Evolutionary conservation across 2,888 invertebrate genomes (phyloP).

Genomic region (Elaeidobius kamerunicus): DNA sequence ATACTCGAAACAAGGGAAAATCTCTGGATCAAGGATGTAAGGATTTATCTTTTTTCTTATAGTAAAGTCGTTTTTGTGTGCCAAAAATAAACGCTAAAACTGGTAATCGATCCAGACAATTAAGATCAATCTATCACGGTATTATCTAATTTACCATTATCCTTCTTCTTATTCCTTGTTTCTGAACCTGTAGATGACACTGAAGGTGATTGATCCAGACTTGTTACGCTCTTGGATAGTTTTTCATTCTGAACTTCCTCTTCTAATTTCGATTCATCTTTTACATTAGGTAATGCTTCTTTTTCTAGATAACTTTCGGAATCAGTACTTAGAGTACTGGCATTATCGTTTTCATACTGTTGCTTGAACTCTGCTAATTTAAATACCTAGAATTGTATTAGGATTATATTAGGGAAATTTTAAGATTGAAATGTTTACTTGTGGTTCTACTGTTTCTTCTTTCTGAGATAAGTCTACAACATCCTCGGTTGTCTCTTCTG

Average conservation of each 20-base stretch:
- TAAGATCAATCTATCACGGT: too few species aligned
- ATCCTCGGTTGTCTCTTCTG: constrained; percentile 39
- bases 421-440: too few species aligned
- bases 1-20: too few species aligned
- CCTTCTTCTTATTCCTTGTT: constrained; percentile 21
- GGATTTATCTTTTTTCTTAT: not conserved
- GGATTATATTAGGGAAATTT: too few species aligned
- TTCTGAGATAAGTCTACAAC: constrained; percentile 33
- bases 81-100: too few species aligned
- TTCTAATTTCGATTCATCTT: constrained; percentile 47
- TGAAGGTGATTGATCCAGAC: constrained; percentile 36
- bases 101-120: too few species aligned
- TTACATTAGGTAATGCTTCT: constrained; percentile 46
- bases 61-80: too few species aligned
- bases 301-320: constrained; percentile 48
- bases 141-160: too few species aligned
- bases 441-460: constrained; percentile 16
- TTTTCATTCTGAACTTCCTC: constrained; percentile 29
- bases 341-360: constrained; percentile 44
- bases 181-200: too few species aligned
- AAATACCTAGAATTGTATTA: constrained; percentile 44
- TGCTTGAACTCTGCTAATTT: constrained; percentile 59
- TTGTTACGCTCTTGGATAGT: constrained; percentile 22
- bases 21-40: too few species aligned
- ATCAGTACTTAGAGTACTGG: constrained; percentile 45